Percentiles rank a stretch among this genome's conserved stretches.
phyloP scores from a whole-genome alignment of 1,140 invertebrate genomes.

The Drosophila nebulosa region DNA sequence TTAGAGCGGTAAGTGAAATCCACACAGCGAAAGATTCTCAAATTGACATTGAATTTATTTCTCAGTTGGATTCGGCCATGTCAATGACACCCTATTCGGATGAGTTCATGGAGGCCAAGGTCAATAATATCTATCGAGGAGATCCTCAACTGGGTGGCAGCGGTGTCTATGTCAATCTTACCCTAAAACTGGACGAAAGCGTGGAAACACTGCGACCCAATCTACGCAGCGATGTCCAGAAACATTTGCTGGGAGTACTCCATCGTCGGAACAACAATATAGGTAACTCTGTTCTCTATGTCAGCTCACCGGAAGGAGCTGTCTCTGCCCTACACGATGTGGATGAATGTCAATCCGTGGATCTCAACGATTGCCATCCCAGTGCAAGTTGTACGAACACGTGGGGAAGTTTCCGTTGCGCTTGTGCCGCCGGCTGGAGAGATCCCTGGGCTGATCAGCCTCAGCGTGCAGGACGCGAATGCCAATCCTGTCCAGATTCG shows the following conservation, averaged over 20 bases:
- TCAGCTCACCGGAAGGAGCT: slow-evolving; percentile 89
- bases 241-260: slow-evolving; percentile 91
- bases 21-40: no score
- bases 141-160: slow-evolving; percentile 85
- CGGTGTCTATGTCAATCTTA: slow-evolving; percentile 92
- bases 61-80: slow-evolving; percentile 92
- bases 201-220: slow-evolving; percentile 85
- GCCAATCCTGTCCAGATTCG: slow-evolving; percentile 88
- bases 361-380: slow-evolving; percentile 95
- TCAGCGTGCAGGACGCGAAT: slow-evolving; percentile 86
- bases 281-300: slow-evolving; percentile 91
- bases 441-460: slow-evolving; percentile 86
- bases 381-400: slow-evolving; percentile 93
- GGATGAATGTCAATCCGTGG: slow-evolving; percentile 92
- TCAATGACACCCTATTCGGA: slow-evolving; percentile 94
- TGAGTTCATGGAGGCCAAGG: slow-evolving; percentile 89
- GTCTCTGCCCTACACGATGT: slow-evolving; percentile 90
- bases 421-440: slow-evolving; percentile 89
- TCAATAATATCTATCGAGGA: slow-evolving; percentile 91
- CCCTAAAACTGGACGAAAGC: slow-evolving; percentile 87
- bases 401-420: slow-evolving; percentile 93
- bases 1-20: slow-evolving; percentile 87
- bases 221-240: slow-evolving; percentile 89
- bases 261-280: slow-evolving; percentile 91
- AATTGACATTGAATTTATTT: not conserved